phyloP scores from a whole-genome alignment of 2,888 invertebrate genomes.

The Druceiella hillmani region DNA sequence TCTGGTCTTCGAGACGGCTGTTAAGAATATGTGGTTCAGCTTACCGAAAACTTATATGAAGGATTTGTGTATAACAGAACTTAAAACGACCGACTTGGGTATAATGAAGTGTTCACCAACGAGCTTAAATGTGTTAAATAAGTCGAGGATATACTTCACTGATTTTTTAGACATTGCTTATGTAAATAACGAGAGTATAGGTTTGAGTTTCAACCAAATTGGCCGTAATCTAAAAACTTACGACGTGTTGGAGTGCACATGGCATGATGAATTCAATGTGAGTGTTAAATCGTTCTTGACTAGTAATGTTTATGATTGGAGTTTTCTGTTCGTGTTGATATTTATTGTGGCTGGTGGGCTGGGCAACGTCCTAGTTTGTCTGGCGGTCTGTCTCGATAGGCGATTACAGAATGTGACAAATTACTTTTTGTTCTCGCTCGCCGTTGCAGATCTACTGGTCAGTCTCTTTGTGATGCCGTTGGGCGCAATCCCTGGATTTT shows the following conservation, averaged over 20 bases:
- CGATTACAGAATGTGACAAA: conserved; percentile 92
- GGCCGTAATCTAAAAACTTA: too few relatives aligned
- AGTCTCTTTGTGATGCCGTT: conserved; percentile 94
- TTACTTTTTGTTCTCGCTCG: conserved; percentile 89
- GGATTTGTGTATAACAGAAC: conserved; percentile 30
- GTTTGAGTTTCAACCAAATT: too few relatives aligned
- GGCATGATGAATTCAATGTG: too few relatives aligned
- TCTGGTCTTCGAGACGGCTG: conserved; percentile 38
- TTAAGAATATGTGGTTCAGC: conserved; percentile 40
- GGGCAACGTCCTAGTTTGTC: conserved; percentile 89
- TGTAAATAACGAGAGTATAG: too few relatives aligned
- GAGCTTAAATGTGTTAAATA: neutral
- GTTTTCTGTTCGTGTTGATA: conserved; percentile 75
- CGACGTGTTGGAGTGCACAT: too few relatives aligned
- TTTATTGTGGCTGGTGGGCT: conserved; percentile 85
- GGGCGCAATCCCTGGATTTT: conserved; percentile 87
- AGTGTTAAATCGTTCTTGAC: conserved; percentile 26
- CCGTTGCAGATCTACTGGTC: conserved; percentile 89
- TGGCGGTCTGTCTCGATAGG: conserved; percentile 87
- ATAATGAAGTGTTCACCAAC: conserved; percentile 29
- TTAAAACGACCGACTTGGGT: conserved; percentile 27
- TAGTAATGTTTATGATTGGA: conserved; percentile 63
- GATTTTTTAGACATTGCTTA: too few relatives aligned
- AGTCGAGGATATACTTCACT: too few relatives aligned
- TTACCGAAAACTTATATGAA: conserved; percentile 30